phyloP scores from a whole-genome alignment of 2,888 invertebrate genomes.

The Linyphia triangularis region DNA sequence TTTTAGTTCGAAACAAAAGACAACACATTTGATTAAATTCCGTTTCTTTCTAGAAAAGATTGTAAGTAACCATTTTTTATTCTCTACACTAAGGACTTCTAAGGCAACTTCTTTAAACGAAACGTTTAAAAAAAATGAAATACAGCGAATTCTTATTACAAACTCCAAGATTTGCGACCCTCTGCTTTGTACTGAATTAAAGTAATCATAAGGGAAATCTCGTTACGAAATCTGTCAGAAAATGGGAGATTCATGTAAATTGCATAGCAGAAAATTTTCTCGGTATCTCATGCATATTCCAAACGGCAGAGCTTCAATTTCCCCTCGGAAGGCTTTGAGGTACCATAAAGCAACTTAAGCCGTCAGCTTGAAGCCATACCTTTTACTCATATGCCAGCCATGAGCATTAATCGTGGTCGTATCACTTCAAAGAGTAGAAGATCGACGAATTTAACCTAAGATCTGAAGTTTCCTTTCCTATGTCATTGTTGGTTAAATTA shows the following conservation, averaged over 20 bases:
- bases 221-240: constrained; percentile 1
- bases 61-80: neutral
- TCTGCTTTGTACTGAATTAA: neutral
- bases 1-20: too few relatives aligned
- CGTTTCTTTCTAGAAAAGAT: neutral
- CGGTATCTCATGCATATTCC: neutral
- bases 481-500: neutral
- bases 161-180: neutral
- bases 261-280: constrained; percentile 7
- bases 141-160: neutral
- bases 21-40: too few relatives aligned
- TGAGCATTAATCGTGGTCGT: constrained; percentile 32
- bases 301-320: constrained; percentile 3
- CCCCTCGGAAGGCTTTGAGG: neutral
- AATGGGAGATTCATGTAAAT: constrained; percentile 48
- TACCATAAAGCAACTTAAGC: constrained; percentile 16
- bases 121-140: neutral
- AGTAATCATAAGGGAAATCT: neutral
- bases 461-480: neutral
- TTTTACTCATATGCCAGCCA: neutral
- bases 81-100: neutral
- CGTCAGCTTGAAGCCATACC: too few relatives aligned
- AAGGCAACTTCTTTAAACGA: neutral
- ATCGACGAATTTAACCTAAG: constrained; percentile 14
- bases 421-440: constrained; percentile 4